phyloP scores from a whole-genome alignment of 2,888 invertebrate species.

The Nomada ruficornis region DNA sequence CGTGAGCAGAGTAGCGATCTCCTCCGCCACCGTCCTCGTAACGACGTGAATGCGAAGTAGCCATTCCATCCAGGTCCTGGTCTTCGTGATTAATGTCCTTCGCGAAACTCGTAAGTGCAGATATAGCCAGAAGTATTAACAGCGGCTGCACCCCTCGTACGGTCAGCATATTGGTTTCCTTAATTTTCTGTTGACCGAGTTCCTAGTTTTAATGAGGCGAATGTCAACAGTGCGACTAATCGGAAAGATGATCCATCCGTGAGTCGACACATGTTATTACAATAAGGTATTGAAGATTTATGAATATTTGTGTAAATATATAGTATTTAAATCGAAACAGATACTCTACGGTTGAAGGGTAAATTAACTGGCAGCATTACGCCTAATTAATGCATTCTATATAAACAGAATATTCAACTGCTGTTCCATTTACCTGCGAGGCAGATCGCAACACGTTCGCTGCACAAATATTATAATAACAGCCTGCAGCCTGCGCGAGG shows the following conservation, averaged over 20 bases:
- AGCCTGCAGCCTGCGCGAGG: background rate
- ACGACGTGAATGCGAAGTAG: slow-evolving; percentile 67
- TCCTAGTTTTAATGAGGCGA: background rate
- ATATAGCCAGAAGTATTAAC: slow-evolving; percentile 21
- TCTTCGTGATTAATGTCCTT: slow-evolving; percentile 49
- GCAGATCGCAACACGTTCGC: background rate
- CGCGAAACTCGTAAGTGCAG: slow-evolving; percentile 1
- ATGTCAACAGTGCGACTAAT: background rate
- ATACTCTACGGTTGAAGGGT: background rate
- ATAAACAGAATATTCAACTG: background rate
- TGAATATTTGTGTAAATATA: too few relatives aligned
- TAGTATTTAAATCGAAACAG: too few relatives aligned
- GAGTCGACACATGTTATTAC: background rate
- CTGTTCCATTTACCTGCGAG: slow-evolving; percentile 15
- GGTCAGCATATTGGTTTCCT: slow-evolving; percentile 48
- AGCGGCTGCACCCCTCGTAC: slow-evolving; percentile 24
- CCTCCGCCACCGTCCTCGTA: slow-evolving; percentile 49
- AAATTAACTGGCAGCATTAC: background rate
- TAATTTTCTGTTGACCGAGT: slow-evolving; percentile 26
- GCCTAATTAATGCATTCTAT: background rate
- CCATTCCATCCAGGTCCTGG: slow-evolving; percentile 70
- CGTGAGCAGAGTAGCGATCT: slow-evolving; percentile 62
- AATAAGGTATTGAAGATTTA: too few relatives aligned
- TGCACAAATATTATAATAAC: background rate
- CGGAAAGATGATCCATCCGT: slow-evolving; percentile 1